Evolutionary conservation across 2,888 invertebrate genomes (phyloP), one percentile per base, ranked within the genome.

Genomic region (Endotricha flammealis): DNA sequence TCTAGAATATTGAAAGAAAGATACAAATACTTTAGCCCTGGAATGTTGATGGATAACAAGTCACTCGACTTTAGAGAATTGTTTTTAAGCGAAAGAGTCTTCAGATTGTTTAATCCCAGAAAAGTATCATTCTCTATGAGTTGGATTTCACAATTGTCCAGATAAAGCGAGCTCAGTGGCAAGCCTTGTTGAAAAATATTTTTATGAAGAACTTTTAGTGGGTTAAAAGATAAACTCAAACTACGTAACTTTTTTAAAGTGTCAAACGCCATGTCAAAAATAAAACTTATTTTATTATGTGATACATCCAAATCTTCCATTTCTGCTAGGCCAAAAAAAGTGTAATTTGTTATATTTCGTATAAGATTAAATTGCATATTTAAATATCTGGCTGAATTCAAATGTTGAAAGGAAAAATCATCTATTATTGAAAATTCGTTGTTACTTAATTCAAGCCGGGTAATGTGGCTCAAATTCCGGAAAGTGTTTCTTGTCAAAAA

Each of bases 401-500:
- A 90, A 28, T 91, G 90, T 44, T 91, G 91, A 65, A 96, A 95
- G 2, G 95, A 91, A 48, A 92, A 92, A 52, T 94, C 92, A 57
- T 95, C 94, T 44, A 96, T 93, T 24, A 90, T 88, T 1, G 91
- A 89, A 53, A 96, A 93, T 41, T 91, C 90, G 71, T 96, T 96
- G 62, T 93, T 90, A 42, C 91, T 92, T 32, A 96, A 75, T 64
- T 95, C 93, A 1, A 96, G 83, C 32, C 93, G 88, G 46, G 93
- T 92, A 38, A 95, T 90, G 40, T 91, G 87, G 16, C 91, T 87
- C 32, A 96, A 83, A 66, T 95, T 94, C 24, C 90, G 89, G 64
- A 96, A 95, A 12, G 94, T 80, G 4, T 90, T 89, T 28, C 90
- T 90, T 33, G 92, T 91, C 28, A 96, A 82, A 50, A 91, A 89